Evolutionary conservation across 2,113 vertebrate species (phyloP).

Genomic region (Colaptes auratus): DNA sequence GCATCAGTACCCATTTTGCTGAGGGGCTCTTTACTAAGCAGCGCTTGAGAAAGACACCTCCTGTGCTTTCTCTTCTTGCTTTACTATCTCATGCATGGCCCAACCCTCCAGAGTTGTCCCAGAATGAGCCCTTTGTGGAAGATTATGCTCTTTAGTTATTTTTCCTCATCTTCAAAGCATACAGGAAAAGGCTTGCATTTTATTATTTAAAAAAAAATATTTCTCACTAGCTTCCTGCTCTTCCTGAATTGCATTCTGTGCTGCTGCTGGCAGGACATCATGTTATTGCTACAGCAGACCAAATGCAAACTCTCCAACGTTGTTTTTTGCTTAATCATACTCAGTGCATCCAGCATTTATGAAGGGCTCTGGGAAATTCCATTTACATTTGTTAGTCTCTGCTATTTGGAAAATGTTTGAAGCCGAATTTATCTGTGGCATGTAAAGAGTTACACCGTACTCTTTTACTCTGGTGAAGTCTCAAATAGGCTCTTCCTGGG

Average conservation of each 20-base stretch:
- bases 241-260: not conserved
- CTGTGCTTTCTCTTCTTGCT: not conserved
- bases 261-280: constrained; percentile 48
- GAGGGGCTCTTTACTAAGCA: not conserved
- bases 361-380: not conserved
- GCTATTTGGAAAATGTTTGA: not conserved
- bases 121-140: not conserved
- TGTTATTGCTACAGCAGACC: constrained; percentile 31
- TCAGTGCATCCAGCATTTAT: not conserved
- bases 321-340: not conserved
- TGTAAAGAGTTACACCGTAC: not conserved
- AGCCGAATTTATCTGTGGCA: not conserved
- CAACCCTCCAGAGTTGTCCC: not conserved
- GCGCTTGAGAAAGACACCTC: not conserved
- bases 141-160: not conserved
- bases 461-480: not conserved
- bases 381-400: not conserved
- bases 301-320: not conserved
- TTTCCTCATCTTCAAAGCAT: constrained; percentile 21
- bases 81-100: not conserved
- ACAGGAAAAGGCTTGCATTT: constrained; percentile 4
- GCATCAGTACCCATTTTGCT: not conserved
- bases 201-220: too few species aligned
- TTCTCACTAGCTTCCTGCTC: not conserved
- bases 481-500: not conserved